Evolutionary conservation across 2,113 vertebrate genomes (phyloP).

Genomic region (Capricornis sumatraensis): DNA sequence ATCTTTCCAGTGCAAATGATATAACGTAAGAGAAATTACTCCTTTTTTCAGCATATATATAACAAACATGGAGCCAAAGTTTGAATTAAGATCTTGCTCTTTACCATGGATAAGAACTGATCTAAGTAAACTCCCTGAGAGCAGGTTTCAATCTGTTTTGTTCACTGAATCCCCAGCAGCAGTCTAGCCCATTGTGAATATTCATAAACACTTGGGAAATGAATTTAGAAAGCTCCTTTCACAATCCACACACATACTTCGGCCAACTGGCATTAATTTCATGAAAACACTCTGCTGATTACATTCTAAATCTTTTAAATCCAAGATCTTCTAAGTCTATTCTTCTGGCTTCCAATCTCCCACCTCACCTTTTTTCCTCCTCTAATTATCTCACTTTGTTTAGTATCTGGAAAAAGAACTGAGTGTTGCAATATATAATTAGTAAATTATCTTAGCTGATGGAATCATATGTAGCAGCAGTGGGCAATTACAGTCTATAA

Average conservation of each 20-base stretch:
- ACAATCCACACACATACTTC: not conserved
- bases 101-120: not conserved
- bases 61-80: not conserved
- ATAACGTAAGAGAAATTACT: not conserved
- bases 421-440: constrained; percentile 37
- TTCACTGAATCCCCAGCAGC: not conserved
- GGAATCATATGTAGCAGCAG: constrained; percentile 6
- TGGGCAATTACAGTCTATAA: constrained; percentile 53
- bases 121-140: not conserved
- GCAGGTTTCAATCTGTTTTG: not conserved
- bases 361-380: constrained; percentile 26
- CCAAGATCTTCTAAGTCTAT: not conserved
- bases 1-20: not conserved
- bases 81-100: not conserved
- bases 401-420: constrained; percentile 52
- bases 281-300: not conserved
- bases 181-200: not conserved
- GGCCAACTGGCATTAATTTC: not conserved
- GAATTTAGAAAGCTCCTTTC: not conserved
- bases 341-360: not conserved
- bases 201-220: not conserved
- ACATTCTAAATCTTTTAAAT: not conserved
- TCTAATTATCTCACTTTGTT: constrained; percentile 57
- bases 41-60: not conserved
- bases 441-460: constrained; percentile 61